Percentiles rank a stretch among this genome's conserved stretches.
Conservation (phyloP, 2,888 invertebrate genomes). For the Drosophila paramelanica region DNA sequence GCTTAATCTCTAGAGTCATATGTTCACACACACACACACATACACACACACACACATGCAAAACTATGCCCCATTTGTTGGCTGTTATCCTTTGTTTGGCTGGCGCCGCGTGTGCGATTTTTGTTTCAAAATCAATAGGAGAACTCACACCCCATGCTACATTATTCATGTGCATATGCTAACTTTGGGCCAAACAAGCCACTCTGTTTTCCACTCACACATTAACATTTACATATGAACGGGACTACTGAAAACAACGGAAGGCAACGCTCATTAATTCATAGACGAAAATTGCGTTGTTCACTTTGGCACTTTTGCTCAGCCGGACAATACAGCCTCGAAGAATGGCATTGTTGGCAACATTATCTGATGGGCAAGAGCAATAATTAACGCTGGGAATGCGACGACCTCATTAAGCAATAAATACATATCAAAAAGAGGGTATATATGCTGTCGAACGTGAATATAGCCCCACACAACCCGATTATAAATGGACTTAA, state of each 20-base stretch:
- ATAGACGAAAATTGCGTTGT: slow-evolving; percentile 60
- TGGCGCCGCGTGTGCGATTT: slow-evolving; percentile 36
- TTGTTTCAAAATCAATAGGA: slow-evolving; percentile 71
- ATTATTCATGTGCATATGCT: slow-evolving; percentile 73
- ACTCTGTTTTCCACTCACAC: background rate
- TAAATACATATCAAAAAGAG: background rate
- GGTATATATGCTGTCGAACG: background rate
- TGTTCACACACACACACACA: slow-evolving; percentile 39
- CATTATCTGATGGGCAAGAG: slow-evolving; percentile 3
- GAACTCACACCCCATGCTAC: slow-evolving; percentile 62
- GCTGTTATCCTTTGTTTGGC: slow-evolving; percentile 46
- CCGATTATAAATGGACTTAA: background rate
- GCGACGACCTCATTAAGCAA: background rate
- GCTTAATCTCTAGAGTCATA: slow-evolving; percentile 79
- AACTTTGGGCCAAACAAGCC: slow-evolving; percentile 52
- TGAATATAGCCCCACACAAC: too few relatives aligned
- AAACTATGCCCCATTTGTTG: slow-evolving; percentile 43
- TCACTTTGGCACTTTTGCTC: slow-evolving; percentile 55
- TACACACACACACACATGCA: slow-evolving; percentile 14
- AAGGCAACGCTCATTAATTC: slow-evolving; percentile 64
- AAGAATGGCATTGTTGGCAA: background rate
- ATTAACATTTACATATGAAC: slow-evolving; percentile 17
- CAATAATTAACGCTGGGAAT: slow-evolving; percentile 7
- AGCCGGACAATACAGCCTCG: slow-evolving; percentile 12
- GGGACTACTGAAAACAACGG: slow-evolving; percentile 8